A percentile compares a stretch with the other conserved stretches of the same genome.
phyloP scores from a whole-genome alignment of 1,140 invertebrate genomes.

The Trichonephila inaurata region DNA sequence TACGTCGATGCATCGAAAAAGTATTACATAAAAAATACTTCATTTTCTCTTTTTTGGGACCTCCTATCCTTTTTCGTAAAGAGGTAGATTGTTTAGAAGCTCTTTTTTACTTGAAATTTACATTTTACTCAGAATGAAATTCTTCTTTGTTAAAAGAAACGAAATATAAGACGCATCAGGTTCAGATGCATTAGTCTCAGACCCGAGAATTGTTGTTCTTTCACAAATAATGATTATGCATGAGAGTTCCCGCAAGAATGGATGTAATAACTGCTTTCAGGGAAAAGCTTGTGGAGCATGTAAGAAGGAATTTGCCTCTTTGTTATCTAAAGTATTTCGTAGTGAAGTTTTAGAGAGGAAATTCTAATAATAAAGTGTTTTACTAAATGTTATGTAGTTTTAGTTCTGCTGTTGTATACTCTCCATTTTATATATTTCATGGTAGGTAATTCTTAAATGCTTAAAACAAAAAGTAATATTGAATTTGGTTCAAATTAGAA shows the following conservation, averaged over 20 bases:
- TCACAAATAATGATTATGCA: not conserved
- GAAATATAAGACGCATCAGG: not conserved
- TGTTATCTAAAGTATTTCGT: no score
- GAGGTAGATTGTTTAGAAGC: not conserved
- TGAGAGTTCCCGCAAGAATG: not conserved
- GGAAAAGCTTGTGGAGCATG: no score
- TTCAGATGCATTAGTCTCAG: not conserved
- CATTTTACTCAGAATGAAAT: constrained; percentile 6
- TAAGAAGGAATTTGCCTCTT: no score
- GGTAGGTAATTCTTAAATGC: no score
- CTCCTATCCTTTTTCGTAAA: not conserved
- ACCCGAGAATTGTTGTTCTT: not conserved
- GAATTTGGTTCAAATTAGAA: no score
- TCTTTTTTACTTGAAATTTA: not conserved
- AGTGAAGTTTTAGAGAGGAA: no score
- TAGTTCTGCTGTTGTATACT: no score
- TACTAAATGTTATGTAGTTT: no score
- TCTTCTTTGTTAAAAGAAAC: not conserved
- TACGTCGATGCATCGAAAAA: not conserved
- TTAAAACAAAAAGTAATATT: no score
- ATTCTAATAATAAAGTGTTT: no score
- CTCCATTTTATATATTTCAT: no score
- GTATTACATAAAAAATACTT: not conserved
- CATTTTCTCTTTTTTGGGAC: not conserved
- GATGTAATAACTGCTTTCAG: not conserved